Evolutionary conservation across 1,140 invertebrate genomes (phyloP), one percentile per base, ranked within the genome.

Genomic region (Tetramorium alpestre): DNA sequence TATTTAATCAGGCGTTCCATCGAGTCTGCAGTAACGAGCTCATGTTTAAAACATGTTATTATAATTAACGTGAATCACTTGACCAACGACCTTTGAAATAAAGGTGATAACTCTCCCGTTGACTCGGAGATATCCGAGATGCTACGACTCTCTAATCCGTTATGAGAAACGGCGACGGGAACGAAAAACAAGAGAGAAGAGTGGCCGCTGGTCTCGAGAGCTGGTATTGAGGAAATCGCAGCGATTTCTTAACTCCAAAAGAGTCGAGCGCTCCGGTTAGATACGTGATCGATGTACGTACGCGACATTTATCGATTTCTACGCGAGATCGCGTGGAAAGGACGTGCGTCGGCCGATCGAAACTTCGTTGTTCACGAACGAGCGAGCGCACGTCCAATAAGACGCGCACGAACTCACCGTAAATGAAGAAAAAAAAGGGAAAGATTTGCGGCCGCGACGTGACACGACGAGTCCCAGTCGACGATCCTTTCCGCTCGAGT

Each of bases 221-320:
- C 56, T 41, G 67, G 62, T 54, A 62, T 13, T 44, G 38, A 67
- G 49, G 58, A 49, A 89, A 89, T 90, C 86, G 60, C 77, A 60
- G 70, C 86, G 88, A 90, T 90, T 80, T 90, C 89, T 90, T 85
- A 62, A 88, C 47, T 90, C 89, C 86, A 87, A 90, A 90, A 90
- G 88, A 88, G 80, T 85, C 86, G 73, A 75, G 73, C 62, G 56
- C 60, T 86, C 89, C 77, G 88, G 88, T 88, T 90, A 88, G 85
- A 87, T 90, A 90, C 88, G 88, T 90, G 89, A 90, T 62, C 85
- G 75, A 87, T 76, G 89, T 87, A 76, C 88, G 51, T 81, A 76
- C 86, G 75, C 75, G 88, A 87, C 85, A 44, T 90, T 90, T 90
- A 90, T 90, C 86, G 78, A 90, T 90, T 90, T 90, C 88, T 86